A percentile compares a stretch with the other conserved stretches of the same genome.
These are phyloP conservation scores for Dromius quadrimaculatus DNA, from an alignment of 2,888 invertebrate genomes.

Conservation along the genomic window DNA sequence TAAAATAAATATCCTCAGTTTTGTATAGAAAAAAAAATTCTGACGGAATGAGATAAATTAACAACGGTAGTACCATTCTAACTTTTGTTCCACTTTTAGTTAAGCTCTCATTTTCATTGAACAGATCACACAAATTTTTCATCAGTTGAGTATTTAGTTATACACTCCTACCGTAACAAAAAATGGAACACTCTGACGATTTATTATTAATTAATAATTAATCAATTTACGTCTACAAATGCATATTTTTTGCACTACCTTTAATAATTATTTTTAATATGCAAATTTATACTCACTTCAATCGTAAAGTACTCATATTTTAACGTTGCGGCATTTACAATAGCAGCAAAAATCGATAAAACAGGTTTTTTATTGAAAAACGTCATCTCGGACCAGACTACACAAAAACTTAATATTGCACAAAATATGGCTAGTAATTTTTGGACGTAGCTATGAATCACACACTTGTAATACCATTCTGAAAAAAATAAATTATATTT, in stretches of 20 bases:
- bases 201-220: too few species aligned
- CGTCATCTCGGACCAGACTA: conserved; percentile 99
- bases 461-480: conserved; percentile 99
- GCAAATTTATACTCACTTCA: conserved; percentile 74
- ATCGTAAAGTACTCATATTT: conserved; percentile 94
- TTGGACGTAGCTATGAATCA: conserved; percentile 81
- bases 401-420: conserved; percentile 84
- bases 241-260: not conserved
- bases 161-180: too few species aligned
- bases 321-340: conserved; percentile 83
- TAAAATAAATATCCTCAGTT: conserved; percentile 55
- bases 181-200: too few species aligned
- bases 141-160: too few species aligned
- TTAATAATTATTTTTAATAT: not conserved
- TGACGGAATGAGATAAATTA: too few species aligned
- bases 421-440: conserved; percentile 80
- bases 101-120: too few species aligned
- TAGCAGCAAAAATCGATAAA: conserved; percentile 95
- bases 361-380: conserved; percentile 95
- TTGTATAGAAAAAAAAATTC: not conserved
- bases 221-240: too few species aligned
- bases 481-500: conserved; percentile 60
- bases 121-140: too few species aligned
- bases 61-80: too few species aligned
- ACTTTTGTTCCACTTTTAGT: too few species aligned